Evolutionary conservation across 2,113 vertebrate genomes (phyloP).

Genomic region (Hippotragus niger): DNA sequence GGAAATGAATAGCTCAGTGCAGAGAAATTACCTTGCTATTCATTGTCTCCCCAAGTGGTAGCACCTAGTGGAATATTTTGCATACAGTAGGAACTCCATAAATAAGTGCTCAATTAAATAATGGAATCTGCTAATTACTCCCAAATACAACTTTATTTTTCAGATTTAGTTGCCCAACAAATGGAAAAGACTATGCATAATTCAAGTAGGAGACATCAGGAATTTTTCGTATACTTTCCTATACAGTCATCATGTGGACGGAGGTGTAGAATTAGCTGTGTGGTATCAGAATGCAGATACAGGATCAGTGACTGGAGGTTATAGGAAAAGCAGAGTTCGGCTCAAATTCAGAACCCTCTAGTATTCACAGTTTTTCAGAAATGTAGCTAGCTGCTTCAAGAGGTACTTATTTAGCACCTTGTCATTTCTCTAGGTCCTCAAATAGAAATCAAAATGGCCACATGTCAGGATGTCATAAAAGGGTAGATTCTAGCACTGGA

Average conservation of each 20-base stretch:
- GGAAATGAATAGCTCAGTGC: background rate
- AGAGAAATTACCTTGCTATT: background rate
- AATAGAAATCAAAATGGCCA: constrained; percentile 15
- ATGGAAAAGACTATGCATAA: background rate
- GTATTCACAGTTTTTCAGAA: constrained; percentile 2
- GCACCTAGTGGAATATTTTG: background rate
- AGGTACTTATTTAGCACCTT: background rate
- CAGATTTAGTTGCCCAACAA: background rate
- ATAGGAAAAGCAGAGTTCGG: background rate
- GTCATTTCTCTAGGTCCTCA: background rate
- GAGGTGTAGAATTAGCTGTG: background rate
- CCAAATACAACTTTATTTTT: background rate
- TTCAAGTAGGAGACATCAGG: background rate
- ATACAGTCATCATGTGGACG: background rate
- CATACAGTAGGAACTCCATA: background rate
- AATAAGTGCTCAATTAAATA: background rate
- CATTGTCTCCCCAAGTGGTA: background rate
- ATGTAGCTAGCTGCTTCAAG: constrained; percentile 8
- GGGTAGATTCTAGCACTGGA: background rate
- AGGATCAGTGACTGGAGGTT: background rate
- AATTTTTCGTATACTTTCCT: background rate
- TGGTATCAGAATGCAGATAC: background rate
- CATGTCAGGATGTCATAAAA: background rate
- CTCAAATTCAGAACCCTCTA: constrained; percentile 37
- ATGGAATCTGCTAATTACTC: background rate